phyloP scores from a whole-genome alignment of 2,888 invertebrate genomes.

The Protophormia terraenovae region DNA sequence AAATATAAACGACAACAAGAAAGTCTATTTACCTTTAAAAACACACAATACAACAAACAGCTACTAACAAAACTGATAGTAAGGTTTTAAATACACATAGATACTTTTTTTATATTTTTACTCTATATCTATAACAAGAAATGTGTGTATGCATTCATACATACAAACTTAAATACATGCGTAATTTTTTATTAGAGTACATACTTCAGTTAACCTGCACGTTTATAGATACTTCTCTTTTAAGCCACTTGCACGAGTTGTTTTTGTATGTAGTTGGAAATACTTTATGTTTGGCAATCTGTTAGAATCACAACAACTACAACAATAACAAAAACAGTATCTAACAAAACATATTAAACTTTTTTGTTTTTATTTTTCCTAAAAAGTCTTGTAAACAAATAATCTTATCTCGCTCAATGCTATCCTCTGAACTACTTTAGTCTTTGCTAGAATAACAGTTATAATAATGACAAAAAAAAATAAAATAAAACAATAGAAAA shows the following conservation, averaged over 20 bases:
- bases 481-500: background rate
- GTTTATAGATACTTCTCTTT: background rate
- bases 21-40: background rate
- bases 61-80: conserved; percentile 1
- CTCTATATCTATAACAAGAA: background rate
- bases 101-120: too few relatives aligned
- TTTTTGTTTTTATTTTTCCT: background rate
- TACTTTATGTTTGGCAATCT: background rate
- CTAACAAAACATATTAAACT: background rate
- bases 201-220: background rate
- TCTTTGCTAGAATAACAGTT: background rate
- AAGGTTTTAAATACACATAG: background rate
- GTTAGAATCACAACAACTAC: background rate
- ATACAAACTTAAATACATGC: background rate
- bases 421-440: background rate
- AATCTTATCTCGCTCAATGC: conserved; percentile 36
- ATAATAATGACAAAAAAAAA: background rate
- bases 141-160: too few relatives aligned
- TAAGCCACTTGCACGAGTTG: background rate
- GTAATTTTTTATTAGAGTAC: background rate
- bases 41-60: conserved; percentile 9
- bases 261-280: background rate
- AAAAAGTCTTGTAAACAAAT: conserved; percentile 35
- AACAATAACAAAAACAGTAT: too few relatives aligned
- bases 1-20: background rate